These are phyloP conservation scores for Cacoxenus indagator DNA, from an alignment of 2,888 invertebrate species.

Conservation along the genomic window DNA sequence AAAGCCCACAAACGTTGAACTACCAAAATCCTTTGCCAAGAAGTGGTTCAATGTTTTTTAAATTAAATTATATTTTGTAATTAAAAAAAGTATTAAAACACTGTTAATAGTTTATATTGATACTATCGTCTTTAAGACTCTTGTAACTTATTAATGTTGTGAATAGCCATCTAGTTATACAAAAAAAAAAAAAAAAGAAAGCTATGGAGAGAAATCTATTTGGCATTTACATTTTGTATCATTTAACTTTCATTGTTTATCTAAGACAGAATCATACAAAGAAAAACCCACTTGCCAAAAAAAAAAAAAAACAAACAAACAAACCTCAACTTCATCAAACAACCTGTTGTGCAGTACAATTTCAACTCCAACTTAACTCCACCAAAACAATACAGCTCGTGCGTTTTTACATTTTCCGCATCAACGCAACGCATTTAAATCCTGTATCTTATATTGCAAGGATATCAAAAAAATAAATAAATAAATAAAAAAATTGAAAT, in stretches of 20 bases:
- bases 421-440: slow-evolving; percentile 50
- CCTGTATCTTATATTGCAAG: slow-evolving; percentile 10
- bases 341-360: not conserved
- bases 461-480: not conserved
- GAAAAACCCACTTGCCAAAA: not conserved
- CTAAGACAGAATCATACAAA: not conserved
- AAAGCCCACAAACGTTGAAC: too few relatives aligned
- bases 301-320: not conserved
- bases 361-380: not conserved
- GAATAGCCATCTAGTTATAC: too few relatives aligned
- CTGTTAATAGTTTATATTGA: too few relatives aligned
- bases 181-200: not conserved
- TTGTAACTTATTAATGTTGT: too few relatives aligned
- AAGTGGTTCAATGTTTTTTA: too few relatives aligned
- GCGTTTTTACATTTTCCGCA: slow-evolving; percentile 56
- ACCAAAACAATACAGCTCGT: not conserved
- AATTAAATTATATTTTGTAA: too few relatives aligned
- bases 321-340: not conserved
- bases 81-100: too few relatives aligned
- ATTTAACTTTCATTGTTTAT: slow-evolving; percentile 1
- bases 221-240: too few relatives aligned
- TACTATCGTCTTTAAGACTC: too few relatives aligned
- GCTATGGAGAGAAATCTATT: not conserved
- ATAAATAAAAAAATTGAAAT: slow-evolving; percentile 49
- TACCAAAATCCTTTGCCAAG: too few relatives aligned